Evolutionary conservation across 2,888 invertebrate species (phyloP).

Genomic region (Anaspis maculata): DNA sequence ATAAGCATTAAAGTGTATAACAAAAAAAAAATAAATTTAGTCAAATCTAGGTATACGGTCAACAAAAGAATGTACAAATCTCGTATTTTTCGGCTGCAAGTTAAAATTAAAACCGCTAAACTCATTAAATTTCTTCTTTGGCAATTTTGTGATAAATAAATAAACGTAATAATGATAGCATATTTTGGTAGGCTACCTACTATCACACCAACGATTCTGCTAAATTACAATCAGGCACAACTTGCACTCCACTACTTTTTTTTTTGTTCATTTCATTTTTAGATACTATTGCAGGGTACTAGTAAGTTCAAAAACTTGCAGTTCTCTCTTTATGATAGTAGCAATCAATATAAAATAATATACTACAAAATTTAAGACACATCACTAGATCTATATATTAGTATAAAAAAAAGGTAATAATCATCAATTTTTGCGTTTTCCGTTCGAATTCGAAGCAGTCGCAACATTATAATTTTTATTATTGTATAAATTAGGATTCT

Average conservation of each 20-base stretch:
- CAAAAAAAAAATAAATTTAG: conserved; percentile 35
- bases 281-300: conserved; percentile 37
- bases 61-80: conserved; percentile 39
- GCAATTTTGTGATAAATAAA: not conserved
- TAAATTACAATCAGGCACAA: too few species aligned
- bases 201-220: not conserved
- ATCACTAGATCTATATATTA: too few species aligned
- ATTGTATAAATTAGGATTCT: conserved; percentile 25
- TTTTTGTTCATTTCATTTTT: not conserved
- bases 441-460: conserved; percentile 7
- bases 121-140: not conserved
- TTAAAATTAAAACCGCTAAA: conserved; percentile 1
- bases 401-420: too few species aligned
- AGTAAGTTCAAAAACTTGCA: conserved; percentile 33
- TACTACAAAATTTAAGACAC: conserved; percentile 36
- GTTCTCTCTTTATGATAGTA: too few species aligned
- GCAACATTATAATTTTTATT: conserved; percentile 5
- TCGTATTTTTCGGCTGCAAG: conserved; percentile 24
- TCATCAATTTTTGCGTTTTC: conserved; percentile 17
- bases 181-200: too few species aligned
- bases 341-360: conserved; percentile 31
- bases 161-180: too few species aligned
- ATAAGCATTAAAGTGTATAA: too few species aligned
- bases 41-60: conserved; percentile 40
- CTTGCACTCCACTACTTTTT: not conserved